Conservation (phyloP, 2,113 vertebrate genomes). For the Saguinus imperator region DNA sequence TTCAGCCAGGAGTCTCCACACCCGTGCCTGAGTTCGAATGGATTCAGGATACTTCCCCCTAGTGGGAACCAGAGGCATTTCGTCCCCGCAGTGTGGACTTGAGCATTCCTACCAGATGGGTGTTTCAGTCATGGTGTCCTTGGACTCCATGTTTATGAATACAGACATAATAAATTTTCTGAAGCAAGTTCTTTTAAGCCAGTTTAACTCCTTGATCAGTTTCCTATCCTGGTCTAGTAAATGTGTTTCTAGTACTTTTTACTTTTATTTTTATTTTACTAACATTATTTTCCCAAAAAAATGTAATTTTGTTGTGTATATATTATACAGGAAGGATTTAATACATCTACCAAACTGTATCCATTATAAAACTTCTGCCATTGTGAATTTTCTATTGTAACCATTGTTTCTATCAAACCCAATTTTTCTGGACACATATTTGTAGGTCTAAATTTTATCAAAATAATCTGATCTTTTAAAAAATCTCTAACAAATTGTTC, state of each 20-base stretch:
- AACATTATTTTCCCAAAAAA: background rate
- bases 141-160: background rate
- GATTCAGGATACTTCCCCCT: background rate
- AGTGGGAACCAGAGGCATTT: background rate
- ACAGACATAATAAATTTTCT: background rate
- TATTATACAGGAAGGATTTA: background rate
- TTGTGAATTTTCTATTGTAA: constrained; percentile 7
- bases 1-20: background rate
- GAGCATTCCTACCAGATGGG: background rate
- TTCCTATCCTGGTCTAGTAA: background rate
- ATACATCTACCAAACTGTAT: background rate
- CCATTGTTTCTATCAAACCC: constrained; percentile 4
- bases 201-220: background rate
- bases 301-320: background rate
- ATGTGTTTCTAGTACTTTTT: background rate
- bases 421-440: constrained; percentile 13
- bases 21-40: background rate
- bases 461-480: background rate
- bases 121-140: background rate
- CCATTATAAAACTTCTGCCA: background rate
- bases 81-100: background rate
- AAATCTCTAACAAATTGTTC: background rate
- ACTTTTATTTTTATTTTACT: background rate
- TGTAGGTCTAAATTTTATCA: constrained; percentile 15
- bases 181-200: background rate